These are phyloP conservation scores for Tipula vernalis DNA, from an alignment of 2,888 invertebrate species.

Conservation along the genomic window DNA sequence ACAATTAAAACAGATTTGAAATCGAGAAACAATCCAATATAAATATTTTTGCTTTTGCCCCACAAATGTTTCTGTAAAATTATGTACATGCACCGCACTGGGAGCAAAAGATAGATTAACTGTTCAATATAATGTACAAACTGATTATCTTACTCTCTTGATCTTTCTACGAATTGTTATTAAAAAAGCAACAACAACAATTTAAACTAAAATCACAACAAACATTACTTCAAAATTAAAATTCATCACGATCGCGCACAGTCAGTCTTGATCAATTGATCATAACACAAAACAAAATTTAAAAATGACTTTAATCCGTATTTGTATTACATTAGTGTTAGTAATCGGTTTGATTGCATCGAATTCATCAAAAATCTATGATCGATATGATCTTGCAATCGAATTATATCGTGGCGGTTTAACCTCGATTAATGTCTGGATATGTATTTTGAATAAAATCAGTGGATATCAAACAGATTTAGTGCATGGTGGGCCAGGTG, in stretches of 20 bases:
- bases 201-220: not conserved
- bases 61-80: too few relatives aligned
- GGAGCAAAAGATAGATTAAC: not conserved
- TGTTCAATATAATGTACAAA: not conserved
- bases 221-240: not conserved
- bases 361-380: not conserved
- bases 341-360: not conserved
- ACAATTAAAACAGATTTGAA: too few relatives aligned
- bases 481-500: not conserved
- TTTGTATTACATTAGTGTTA: not conserved
- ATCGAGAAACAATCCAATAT: too few relatives aligned
- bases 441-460: not conserved
- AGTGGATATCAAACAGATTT: not conserved
- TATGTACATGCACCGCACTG: not conserved
- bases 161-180: not conserved
- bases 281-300: not conserved
- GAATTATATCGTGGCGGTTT: not conserved
- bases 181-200: not conserved
- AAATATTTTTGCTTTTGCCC: too few relatives aligned
- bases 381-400: not conserved
- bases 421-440: not conserved
- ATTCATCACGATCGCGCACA: not conserved
- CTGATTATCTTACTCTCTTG: not conserved
- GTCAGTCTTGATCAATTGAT: not conserved
- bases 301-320: not conserved